Conservation (phyloP, 2,113 vertebrate genomes). For the Macheiramphus alcinus region DNA sequence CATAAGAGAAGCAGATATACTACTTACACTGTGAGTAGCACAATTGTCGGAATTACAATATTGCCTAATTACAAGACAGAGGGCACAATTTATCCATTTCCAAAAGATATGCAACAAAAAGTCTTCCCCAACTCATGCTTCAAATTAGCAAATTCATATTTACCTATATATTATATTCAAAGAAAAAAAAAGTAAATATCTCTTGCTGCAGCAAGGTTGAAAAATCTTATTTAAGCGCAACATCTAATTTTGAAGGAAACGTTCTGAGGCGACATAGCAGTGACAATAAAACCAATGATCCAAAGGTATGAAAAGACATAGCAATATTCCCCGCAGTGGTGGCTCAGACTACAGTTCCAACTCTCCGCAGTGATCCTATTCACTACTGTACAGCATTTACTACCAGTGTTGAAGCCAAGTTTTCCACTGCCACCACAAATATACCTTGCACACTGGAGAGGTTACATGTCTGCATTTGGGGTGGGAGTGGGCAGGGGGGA, state of each 20-base stretch:
- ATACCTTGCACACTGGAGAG: neutral
- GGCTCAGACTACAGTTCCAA: neutral
- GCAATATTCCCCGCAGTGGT: neutral
- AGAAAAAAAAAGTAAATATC: neutral
- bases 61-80: neutral
- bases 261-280: neutral
- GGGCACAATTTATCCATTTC: neutral
- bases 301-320: fast-evolving
- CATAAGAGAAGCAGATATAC: neutral
- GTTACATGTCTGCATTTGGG: neutral
- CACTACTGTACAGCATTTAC: neutral
- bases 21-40: neutral
- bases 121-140: neutral
- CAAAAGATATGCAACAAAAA: neutral
- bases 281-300: neutral
- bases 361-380: neutral
- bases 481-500: too few relatives aligned
- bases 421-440: neutral
- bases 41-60: neutral
- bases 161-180: fast-evolving
- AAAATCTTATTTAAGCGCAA: neutral
- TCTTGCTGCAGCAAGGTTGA: neutral
- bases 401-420: neutral
- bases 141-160: neutral
- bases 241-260: neutral